Percentiles rank a stretch among this genome's conserved stretches.
Conservation (phyloP, 2,888 invertebrate genomes). For the Scaptomyza flava region DNA sequence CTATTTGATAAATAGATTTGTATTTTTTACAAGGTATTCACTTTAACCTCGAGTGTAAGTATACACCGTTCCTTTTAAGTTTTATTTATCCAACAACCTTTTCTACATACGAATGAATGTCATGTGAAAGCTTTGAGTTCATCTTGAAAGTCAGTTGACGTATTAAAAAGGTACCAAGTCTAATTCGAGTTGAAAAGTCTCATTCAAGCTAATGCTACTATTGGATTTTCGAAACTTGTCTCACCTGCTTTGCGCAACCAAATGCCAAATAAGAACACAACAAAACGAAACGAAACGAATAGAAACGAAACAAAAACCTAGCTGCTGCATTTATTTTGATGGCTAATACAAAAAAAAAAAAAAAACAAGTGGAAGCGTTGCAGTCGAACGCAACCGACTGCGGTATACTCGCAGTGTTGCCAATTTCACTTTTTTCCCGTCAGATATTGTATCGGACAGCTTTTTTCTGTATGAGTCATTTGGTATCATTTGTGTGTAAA, state of each 20-base stretch:
- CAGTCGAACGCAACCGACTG: too few relatives aligned
- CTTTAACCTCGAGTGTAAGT: background rate
- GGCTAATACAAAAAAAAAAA: slow-evolving; percentile 58
- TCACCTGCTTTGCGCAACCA: slow-evolving; percentile 57
- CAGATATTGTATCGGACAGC: too few relatives aligned
- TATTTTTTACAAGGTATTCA: background rate
- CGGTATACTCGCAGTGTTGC: too few relatives aligned
- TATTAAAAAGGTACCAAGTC: slow-evolving; percentile 41
- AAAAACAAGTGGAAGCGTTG: too few relatives aligned
- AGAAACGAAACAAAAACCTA: slow-evolving; percentile 53
- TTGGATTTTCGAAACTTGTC: slow-evolving; percentile 31
- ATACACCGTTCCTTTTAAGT: background rate
- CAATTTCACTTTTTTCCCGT: too few relatives aligned
- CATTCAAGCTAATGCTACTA: background rate
- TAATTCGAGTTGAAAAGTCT: slow-evolving; percentile 38
- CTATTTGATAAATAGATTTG: too few relatives aligned
- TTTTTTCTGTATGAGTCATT: too few relatives aligned
- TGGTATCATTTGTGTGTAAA: too few relatives aligned
- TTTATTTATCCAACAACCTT: slow-evolving; percentile 11
- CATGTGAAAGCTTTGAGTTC: slow-evolving; percentile 23
- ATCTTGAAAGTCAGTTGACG: slow-evolving; percentile 12
- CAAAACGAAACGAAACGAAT: slow-evolving; percentile 6
- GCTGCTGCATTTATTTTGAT: slow-evolving; percentile 72
- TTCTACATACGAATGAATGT: slow-evolving; percentile 17
- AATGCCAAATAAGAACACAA: slow-evolving; percentile 45